Conservation (phyloP, 2,113 vertebrate species). For the Lichenostomus cassidix region DNA sequence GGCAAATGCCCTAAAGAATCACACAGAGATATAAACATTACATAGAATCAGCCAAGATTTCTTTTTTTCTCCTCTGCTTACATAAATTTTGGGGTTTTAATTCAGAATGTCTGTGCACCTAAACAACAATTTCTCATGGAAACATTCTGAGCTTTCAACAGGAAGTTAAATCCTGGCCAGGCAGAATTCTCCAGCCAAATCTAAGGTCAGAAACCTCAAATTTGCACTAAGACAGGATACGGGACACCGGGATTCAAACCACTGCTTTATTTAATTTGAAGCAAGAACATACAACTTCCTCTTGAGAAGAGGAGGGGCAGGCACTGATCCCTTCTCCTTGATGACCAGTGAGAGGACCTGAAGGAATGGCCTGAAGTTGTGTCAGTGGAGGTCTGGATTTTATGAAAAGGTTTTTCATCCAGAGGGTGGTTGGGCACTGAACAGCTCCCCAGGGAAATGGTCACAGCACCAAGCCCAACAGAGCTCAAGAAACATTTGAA, state of each 20-base stretch:
- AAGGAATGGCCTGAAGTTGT: neutral
- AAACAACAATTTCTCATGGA: neutral
- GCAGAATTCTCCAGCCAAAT: neutral
- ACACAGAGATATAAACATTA: neutral
- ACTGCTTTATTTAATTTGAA: neutral
- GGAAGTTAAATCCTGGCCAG: neutral
- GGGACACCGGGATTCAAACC: neutral
- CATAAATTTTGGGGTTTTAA: neutral
- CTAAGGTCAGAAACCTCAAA: neutral
- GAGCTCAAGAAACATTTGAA: neutral
- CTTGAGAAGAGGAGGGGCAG: neutral
- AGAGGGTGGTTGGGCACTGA: neutral
- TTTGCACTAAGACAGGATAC: neutral
- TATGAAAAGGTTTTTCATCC: neutral
- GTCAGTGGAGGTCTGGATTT: neutral
- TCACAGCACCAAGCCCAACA: neutral
- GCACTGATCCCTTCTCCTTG: neutral
- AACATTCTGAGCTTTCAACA: neutral
- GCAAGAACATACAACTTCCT: neutral
- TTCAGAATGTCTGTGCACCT: neutral
- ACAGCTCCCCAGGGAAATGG: too few species aligned
- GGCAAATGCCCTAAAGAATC: neutral
- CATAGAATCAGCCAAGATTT: neutral
- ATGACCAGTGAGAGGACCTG: neutral
- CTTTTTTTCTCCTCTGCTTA: neutral